These are phyloP conservation scores for Calameuta pallipes DNA, from an alignment of 2,888 invertebrate genomes.

Conservation along the genomic window DNA sequence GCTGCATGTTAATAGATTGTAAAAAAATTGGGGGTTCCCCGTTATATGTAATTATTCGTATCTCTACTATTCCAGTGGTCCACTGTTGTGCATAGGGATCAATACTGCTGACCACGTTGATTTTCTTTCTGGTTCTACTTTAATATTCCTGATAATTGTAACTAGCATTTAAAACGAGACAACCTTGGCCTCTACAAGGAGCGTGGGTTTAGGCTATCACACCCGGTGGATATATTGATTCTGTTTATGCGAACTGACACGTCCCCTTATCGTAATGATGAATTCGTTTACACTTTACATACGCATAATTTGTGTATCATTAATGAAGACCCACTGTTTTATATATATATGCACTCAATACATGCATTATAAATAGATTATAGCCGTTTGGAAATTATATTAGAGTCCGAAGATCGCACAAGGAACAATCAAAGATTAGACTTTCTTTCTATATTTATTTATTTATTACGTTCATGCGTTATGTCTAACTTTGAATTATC, in stretches of 20 bases:
- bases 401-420: not conserved
- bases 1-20: not conserved
- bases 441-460: too few relatives aligned
- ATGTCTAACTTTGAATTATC: not conserved
- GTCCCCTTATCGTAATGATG: not conserved
- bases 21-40: not conserved
- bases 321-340: too few relatives aligned
- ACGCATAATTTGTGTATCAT: not conserved
- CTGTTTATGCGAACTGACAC: constrained; percentile 5
- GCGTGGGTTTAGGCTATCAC: constrained; percentile 8
- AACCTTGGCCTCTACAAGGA: constrained; percentile 7
- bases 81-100: not conserved
- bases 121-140: not conserved
- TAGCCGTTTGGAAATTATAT: too few relatives aligned
- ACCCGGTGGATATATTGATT: constrained; percentile 3
- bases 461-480: too few relatives aligned
- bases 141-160: not conserved
- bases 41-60: not conserved
- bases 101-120: not conserved
- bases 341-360: too few relatives aligned
- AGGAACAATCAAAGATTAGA: too few relatives aligned
- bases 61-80: not conserved
- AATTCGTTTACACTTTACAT: not conserved
- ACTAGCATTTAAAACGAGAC: not conserved
- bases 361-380: too few relatives aligned